phyloP scores from a whole-genome alignment of 2,888 invertebrate species.

The Amorpha juglandis region DNA sequence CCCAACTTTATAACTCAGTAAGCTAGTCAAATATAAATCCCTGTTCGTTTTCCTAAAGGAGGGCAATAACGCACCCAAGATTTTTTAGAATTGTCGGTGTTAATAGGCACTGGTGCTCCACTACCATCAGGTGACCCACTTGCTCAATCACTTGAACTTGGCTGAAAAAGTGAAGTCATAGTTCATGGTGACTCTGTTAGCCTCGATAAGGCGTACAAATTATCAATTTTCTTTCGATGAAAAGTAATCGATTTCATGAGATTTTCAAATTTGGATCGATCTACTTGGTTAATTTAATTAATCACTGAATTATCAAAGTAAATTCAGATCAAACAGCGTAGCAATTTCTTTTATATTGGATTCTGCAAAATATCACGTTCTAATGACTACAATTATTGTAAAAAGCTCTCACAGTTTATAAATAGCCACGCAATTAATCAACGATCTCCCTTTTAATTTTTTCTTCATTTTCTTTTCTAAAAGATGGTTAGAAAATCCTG shows the following conservation, averaged over 20 bases:
- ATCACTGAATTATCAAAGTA: neutral
- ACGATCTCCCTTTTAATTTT: neutral
- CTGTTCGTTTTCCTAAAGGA: too few species aligned
- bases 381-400: neutral
- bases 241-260: constrained; percentile 9
- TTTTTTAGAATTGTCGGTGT: too few species aligned
- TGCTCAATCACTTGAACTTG: neutral
- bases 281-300: constrained; percentile 5
- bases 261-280: neutral
- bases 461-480: neutral
- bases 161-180: neutral
- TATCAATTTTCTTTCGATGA: neutral
- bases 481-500: too few species aligned
- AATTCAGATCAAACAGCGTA: neutral
- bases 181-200: constrained; percentile 6
- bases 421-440: neutral
- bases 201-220: neutral
- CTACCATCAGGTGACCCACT: neutral
- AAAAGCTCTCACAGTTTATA: neutral
- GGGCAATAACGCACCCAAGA: too few species aligned
- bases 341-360: neutral
- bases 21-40: too few species aligned
- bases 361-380: constrained; percentile 1
- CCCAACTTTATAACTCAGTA: too few species aligned
- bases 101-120: neutral